Evolutionary conservation across 2,797 vertebrate species (phyloP).

Genomic region (Halcyon smyrnensis): DNA sequence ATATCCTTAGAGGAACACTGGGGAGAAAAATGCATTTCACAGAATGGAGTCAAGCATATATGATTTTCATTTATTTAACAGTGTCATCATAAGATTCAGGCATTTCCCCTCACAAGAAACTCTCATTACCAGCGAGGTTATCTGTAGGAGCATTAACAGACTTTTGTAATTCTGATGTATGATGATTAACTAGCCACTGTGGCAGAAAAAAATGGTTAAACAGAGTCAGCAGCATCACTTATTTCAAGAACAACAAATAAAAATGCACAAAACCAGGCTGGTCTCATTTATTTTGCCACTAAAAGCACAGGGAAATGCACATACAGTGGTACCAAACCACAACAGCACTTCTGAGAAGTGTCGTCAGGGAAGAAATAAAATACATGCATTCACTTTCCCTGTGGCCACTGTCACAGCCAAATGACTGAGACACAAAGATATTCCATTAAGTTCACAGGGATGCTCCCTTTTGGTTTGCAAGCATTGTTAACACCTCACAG

Average conservation of each 20-base stretch:
- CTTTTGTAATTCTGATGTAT: not conserved
- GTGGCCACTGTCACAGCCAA: not conserved
- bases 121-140: not conserved
- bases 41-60: not conserved
- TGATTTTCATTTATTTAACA: constrained; percentile 14
- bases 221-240: not conserved
- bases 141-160: not conserved
- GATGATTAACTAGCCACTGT: not conserved
- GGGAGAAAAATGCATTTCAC: not conserved
- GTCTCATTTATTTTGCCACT: not conserved
- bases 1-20: not conserved
- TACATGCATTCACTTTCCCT: not conserved
- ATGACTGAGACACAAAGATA: not conserved
- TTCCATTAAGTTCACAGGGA: not conserved
- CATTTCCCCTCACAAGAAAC: not conserved
- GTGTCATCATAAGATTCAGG: not conserved
- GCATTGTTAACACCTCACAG: not conserved
- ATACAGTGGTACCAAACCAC: not conserved
- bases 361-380: not conserved
- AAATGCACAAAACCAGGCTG: not conserved
- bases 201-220: not conserved
- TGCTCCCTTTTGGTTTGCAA: not conserved
- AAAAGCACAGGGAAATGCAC: not conserved
- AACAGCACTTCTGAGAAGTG: not conserved
- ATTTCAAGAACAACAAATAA: not conserved